phyloP scores from a whole-genome alignment of 2,888 invertebrate species.

The Bhutanitis thaidina region DNA sequence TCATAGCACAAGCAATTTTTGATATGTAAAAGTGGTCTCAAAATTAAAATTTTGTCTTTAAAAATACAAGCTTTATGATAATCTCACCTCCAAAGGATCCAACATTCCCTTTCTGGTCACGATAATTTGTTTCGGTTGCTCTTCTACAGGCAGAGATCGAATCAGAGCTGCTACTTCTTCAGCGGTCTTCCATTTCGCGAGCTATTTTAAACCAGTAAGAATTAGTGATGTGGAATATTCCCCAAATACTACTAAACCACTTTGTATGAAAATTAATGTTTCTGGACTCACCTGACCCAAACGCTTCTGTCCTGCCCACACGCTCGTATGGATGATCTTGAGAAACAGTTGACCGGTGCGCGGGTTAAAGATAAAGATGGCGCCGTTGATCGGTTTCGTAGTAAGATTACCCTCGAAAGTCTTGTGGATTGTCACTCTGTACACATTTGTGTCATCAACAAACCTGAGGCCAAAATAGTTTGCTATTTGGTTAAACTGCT shows the following conservation, averaged over 20 bases:
- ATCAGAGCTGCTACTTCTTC: conserved; percentile 99
- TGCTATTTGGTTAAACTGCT: too few species aligned
- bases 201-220: conserved; percentile 52
- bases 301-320: conserved; percentile 99
- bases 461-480: conserved; percentile 77
- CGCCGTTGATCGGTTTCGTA: conserved; percentile 99
- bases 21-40: too few species aligned
- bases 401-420: conserved; percentile 99
- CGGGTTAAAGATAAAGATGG: conserved; percentile 99
- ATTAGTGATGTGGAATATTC: too few species aligned
- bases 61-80: background rate
- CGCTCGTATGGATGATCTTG: conserved; percentile 99
- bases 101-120: conserved; percentile 99
- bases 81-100: conserved; percentile 94
- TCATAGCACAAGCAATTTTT: too few species aligned
- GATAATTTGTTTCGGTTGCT: conserved; percentile 99
- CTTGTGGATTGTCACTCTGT: conserved; percentile 99
- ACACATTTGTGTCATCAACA: conserved; percentile 99
- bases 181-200: conserved; percentile 99
- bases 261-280: too few species aligned
- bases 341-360: conserved; percentile 98
- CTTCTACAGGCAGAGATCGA: conserved; percentile 98
- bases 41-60: too few species aligned
- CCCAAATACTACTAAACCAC: too few species aligned
- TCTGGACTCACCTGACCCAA: conserved; percentile 87